Evolutionary conservation across 1,140 invertebrate species (phyloP).

Genomic region (Ephestia elutella): DNA sequence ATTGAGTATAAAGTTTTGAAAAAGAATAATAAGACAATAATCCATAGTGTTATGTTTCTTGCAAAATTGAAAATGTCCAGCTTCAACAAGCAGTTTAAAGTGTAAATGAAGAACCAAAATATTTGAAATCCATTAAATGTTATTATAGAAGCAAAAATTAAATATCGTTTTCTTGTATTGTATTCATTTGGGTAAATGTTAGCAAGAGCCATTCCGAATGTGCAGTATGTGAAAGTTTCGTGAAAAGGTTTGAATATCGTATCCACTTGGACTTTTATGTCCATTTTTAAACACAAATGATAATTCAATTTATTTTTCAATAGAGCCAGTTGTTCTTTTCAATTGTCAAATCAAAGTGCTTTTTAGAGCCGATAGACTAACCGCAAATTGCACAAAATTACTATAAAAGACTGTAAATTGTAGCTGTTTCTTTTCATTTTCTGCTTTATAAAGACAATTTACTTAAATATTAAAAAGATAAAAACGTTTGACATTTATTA

Average conservation of each 20-base stretch:
- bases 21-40: conserved; percentile 41
- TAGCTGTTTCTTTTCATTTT: background rate
- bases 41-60: conserved; percentile 40
- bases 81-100: conserved; percentile 32
- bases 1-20: conserved; percentile 45
- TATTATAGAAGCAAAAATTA: conserved; percentile 17
- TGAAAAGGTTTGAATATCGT: background rate
- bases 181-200: conserved; percentile 45
- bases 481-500: background rate
- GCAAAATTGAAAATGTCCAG: conserved; percentile 42
- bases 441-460: background rate
- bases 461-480: background rate
- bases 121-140: background rate
- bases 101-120: conserved; percentile 44
- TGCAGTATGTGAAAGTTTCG: conserved; percentile 34
- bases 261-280: background rate
- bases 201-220: conserved; percentile 41
- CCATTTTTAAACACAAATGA: background rate
- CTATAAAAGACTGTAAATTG: background rate
- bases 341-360: background rate
- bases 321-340: too few species aligned
- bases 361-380: background rate
- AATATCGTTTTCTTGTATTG: conserved; percentile 24
- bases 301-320: background rate
- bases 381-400: background rate